Evolutionary conservation across 2,113 vertebrate genomes (phyloP).

Genomic region (Coptodon rendalli): DNA sequence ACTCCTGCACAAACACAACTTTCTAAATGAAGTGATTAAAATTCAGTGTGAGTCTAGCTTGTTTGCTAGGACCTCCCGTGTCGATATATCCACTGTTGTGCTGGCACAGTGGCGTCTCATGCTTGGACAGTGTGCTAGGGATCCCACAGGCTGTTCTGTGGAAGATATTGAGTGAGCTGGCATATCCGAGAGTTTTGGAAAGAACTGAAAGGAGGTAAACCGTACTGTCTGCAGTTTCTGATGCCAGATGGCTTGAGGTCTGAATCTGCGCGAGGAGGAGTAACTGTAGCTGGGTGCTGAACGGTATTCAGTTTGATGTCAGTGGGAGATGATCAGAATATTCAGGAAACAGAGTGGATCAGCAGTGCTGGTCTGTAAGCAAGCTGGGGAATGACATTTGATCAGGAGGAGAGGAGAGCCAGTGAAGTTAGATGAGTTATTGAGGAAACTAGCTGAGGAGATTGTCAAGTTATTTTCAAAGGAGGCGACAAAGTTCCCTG

Average conservation of each 20-base stretch:
- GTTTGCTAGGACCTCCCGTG: not conserved
- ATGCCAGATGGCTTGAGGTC: conserved; percentile 47
- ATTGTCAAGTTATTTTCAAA: conserved; percentile 26
- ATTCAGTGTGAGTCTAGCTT: not conserved
- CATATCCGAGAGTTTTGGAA: conserved; percentile 50
- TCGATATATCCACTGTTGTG: not conserved
- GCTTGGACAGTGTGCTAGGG: conserved; percentile 8
- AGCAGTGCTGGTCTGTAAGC: not conserved
- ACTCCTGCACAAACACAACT: not conserved
- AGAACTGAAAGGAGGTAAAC: conserved; percentile 46
- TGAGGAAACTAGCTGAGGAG: conserved; percentile 12
- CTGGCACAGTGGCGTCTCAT: conserved; percentile 7
- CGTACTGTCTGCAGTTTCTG: conserved; percentile 11
- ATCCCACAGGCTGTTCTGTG: conserved; percentile 48
- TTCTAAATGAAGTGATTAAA: not conserved
- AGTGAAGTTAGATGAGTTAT: not conserved
- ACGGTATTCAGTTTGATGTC: conserved; percentile 13
- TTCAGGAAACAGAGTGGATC: conserved; percentile 20
- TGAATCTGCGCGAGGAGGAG: conserved; percentile 7
- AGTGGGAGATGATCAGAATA: conserved; percentile 26
- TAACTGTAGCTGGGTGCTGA: not conserved
- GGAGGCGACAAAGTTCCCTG: conserved; percentile 1
- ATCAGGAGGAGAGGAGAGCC: not conserved
- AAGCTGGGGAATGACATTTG: conserved; percentile 15
- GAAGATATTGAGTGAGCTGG: conserved; percentile 38